Percentiles rank a stretch among this genome's conserved stretches.
Evolutionary conservation across 2,888 invertebrate genomes (phyloP).

Genomic region (Brenthis ino): DNA sequence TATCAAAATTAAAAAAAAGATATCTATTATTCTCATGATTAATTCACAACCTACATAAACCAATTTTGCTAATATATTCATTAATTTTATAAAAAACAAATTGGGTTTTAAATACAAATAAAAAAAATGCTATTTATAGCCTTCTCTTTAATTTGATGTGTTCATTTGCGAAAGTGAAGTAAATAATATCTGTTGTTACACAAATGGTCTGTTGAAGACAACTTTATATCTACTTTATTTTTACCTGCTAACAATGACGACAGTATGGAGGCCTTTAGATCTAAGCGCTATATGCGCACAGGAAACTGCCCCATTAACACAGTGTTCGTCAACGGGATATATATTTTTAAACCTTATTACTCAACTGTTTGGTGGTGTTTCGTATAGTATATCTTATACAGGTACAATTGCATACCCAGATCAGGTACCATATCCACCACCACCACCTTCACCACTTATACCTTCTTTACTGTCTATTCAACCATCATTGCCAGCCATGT

Average conservation of each 20-base stretch:
- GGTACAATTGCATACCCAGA: slow-evolving; percentile 13
- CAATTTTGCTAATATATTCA: too few relatives aligned
- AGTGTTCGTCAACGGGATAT: slow-evolving; percentile 82
- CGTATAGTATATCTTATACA: slow-evolving; percentile 52
- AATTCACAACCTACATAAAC: too few relatives aligned
- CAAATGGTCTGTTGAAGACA: too few relatives aligned
- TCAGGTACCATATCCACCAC: not conserved
- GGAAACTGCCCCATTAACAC: slow-evolving; percentile 76
- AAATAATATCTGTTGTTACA: too few relatives aligned
- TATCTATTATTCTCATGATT: too few relatives aligned
- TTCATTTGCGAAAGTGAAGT: too few relatives aligned
- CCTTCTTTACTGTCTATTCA: not conserved
- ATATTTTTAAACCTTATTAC: slow-evolving; percentile 83
- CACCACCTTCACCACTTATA: not conserved
- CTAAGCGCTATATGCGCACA: slow-evolving; percentile 79
- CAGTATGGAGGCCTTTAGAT: slow-evolving; percentile 81
- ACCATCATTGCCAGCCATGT: not conserved
- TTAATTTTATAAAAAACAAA: too few relatives aligned
- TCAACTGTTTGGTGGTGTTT: slow-evolving; percentile 80
- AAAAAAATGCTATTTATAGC: too few relatives aligned
- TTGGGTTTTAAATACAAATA: too few relatives aligned
- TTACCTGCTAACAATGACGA: slow-evolving; percentile 36
- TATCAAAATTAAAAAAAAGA: too few relatives aligned
- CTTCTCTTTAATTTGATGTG: too few relatives aligned
- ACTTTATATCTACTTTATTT: too few relatives aligned